Percentiles rank a stretch among this genome's conserved stretches.
Conservation (phyloP, 2,113 vertebrate species). For the Bambusicola thoracicus region DNA sequence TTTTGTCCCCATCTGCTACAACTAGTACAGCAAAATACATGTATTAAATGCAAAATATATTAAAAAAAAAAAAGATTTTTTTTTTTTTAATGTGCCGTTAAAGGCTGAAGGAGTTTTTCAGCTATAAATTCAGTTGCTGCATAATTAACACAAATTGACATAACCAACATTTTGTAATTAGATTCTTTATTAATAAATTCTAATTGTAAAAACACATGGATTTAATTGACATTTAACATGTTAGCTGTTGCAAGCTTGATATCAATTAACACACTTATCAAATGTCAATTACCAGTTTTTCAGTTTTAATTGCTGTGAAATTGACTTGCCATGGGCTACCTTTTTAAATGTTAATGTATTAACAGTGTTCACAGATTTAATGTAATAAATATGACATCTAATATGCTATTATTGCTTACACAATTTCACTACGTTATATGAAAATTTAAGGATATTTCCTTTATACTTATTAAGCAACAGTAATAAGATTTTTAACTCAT, state of each 20-base stretch:
- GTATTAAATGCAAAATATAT: background rate
- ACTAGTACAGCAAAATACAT: background rate
- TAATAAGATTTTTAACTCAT: constrained; percentile 9
- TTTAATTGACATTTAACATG: constrained; percentile 78
- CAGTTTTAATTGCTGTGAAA: constrained; percentile 78
- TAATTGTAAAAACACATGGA: constrained; percentile 71
- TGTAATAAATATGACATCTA: constrained; percentile 57
- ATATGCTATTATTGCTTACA: constrained; percentile 41
- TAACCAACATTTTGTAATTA: constrained; percentile 67
- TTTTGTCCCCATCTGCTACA: rapidly evolving
- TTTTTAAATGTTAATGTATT: constrained; percentile 76
- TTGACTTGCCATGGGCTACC: constrained; percentile 70
- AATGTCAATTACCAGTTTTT: constrained; percentile 77
- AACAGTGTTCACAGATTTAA: constrained; percentile 55
- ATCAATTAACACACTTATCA: constrained; percentile 78
- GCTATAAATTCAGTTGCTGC: background rate
- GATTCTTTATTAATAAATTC: constrained; percentile 76
- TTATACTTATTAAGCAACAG: constrained; percentile 10
- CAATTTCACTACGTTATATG: constrained; percentile 26
- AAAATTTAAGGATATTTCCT: constrained; percentile 43
- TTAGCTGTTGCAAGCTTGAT: constrained; percentile 69
- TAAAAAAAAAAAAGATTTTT: background rate
- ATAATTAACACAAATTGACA: constrained; percentile 60
- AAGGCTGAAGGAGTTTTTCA: background rate
- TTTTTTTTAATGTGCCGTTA: background rate